phyloP scores from a whole-genome alignment of 2,113 vertebrate species.

The Passer montanus region DNA sequence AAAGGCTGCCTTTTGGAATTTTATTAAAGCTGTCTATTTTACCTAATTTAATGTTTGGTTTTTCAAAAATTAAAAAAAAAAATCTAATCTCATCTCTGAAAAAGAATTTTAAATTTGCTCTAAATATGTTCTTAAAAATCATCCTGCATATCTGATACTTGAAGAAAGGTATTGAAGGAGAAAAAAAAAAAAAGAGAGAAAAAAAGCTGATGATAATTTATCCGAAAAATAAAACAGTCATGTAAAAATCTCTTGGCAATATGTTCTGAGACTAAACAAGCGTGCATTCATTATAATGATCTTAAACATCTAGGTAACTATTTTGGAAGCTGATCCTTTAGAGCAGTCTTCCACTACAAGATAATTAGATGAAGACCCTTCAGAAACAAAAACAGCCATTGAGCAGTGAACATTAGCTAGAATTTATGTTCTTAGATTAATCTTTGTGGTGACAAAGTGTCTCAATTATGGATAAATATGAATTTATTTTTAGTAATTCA shows the following conservation, averaged over 20 bases:
- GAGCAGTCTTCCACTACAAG: neutral
- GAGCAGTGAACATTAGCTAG: neutral
- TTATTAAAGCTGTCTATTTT: neutral
- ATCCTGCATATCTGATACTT: neutral
- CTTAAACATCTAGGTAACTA: neutral
- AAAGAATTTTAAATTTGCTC: neutral
- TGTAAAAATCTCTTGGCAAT: neutral
- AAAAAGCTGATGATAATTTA: neutral
- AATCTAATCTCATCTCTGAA: neutral
- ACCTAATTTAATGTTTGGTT: neutral
- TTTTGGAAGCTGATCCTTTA: neutral
- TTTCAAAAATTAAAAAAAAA: neutral
- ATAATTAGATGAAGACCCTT: neutral
- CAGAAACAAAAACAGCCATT: neutral
- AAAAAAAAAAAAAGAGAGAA: accelerated
- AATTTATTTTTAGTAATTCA: neutral
- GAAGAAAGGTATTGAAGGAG: neutral
- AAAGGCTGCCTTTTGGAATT: neutral
- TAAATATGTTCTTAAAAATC: neutral
- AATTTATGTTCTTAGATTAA: neutral
- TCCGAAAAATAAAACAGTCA: neutral
- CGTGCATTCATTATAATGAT: neutral
- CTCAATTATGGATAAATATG: neutral
- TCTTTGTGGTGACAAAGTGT: neutral
- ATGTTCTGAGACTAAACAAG: neutral